Evolutionary conservation across 2,888 invertebrate species (phyloP), one percentile per base, ranked within the genome.

Genomic region (Dynastes tityus): DNA sequence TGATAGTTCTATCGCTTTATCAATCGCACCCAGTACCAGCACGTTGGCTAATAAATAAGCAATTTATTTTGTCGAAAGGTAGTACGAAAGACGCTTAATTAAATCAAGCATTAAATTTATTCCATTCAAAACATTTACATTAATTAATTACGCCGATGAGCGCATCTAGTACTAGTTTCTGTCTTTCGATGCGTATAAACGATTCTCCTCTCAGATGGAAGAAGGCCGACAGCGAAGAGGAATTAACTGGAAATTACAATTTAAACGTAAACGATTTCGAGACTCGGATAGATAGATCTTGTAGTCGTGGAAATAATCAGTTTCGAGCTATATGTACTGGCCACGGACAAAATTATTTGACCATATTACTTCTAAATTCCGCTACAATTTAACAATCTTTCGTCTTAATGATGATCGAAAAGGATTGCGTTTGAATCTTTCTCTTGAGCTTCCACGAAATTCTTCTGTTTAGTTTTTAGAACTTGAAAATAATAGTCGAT

Each of bases 31-130:
- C 8, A 22, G 16, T 27, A 16, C 40, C 58, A 22, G 37, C 55
- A 40, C 58, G 73, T 73, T 73, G 58, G 22, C 67, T 68, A 76
- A 76, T 76, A 76, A 76, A 76, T 76, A 76, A 76, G 76, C 76
- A 67, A 76, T 76, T 67, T 55, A 55, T 58, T 53, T 67, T 51
- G 58, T 68, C 65, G 76, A 76, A 58, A 76, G 67, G 58, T 64
- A 61, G 55, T 45, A 45, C 45, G 63, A 65, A 76, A 76, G 58
- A 27, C 55, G 53, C 51, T 67, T 76, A 76, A 76, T 76, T 76
- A 76, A 76, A 76, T 76, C 76, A 67, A 67, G 67, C 76, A 76
- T 76, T 76, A 76, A 76, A 76, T 76, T 76, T 76, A 76, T 78
- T 78, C 71, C 63, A 78, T 73, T 78, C 71, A 64, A 78, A 64